These are phyloP conservation scores for Planococcus citri DNA, from an alignment of 1,140 invertebrate genomes.

Conservation along the genomic window DNA sequence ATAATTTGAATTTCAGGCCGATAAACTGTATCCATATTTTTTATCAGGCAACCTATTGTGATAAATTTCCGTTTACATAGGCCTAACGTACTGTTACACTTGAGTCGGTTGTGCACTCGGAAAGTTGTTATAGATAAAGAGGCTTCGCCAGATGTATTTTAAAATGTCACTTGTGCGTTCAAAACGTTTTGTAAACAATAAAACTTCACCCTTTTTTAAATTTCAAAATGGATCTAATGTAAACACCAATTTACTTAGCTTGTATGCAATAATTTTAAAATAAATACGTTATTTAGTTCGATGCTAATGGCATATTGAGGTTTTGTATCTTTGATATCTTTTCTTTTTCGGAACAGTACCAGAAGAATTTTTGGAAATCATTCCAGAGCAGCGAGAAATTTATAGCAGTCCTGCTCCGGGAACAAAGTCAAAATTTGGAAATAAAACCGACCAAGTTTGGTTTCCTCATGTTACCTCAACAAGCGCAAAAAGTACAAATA, in stretches of 20 bases:
- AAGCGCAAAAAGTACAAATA: neutral
- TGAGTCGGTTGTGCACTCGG: neutral
- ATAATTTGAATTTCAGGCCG: neutral
- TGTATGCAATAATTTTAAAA: too few species aligned
- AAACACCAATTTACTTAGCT: too few species aligned
- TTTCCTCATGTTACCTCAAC: neutral
- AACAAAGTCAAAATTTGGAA: constrained; percentile 2
- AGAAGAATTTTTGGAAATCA: constrained; percentile 27
- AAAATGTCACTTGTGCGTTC: too few species aligned
- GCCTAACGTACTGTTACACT: neutral
- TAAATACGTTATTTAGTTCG: too few species aligned
- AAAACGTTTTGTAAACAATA: too few species aligned
- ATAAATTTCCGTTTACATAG: neutral
- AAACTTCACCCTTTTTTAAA: too few species aligned
- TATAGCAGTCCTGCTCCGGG: constrained; percentile 28
- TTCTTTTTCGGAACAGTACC: constrained; percentile 26
- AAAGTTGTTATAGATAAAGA: too few species aligned
- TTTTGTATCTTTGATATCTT: too few species aligned
- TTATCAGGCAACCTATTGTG: neutral
- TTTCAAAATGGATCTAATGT: too few species aligned
- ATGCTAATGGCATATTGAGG: too few species aligned
- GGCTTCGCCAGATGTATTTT: too few species aligned
- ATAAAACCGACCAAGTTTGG: neutral
- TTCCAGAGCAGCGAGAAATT: constrained; percentile 23
- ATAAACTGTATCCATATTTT: neutral